Base-by-base conservation (phyloP, 2,888 invertebrate species). In the Tupiocoris notatus region DNA sequence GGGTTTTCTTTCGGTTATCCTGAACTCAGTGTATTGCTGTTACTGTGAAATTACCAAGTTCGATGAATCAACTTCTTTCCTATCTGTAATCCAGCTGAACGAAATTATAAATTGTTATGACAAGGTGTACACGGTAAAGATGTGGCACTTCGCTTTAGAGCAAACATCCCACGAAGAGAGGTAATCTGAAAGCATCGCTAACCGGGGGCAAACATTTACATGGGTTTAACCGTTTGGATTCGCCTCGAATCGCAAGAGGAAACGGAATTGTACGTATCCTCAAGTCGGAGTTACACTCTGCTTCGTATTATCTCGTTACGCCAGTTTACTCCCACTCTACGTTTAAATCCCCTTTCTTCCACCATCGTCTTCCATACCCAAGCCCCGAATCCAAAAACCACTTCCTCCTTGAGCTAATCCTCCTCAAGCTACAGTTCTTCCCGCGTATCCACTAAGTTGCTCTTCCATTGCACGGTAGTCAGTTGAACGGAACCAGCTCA, bases 141-240 rank as follows among this genome's bases (percentile, higher is more conserved):
- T 39, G 39, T 3, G 3, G 39, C 39, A 39, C 39, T 39, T 12
- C 12, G 39, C 39, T 39, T 12, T 12, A 39, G 6, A 39, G 39
- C 39, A 7, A 7, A 39, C 39, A 39, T 39, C 39, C n/a, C n/a
- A n/a, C n/a, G n/a, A 12, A 59, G 9, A 58, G 59, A 57, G 59
- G 58, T 70, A 70, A 70, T 70, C 70, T 59, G 25, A 39, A 39
- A 25, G 59, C 54, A 2, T 23, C 70, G 18, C 59, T 18, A 67
- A 70, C 70, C 70, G 59, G 70, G 20, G 70, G 70, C 70, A 70
- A 70, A 70, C 70, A 70, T 70, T 70, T 70, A 70, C 70, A 70
- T 70, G 70, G 59, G 70, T 70, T 70, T 59, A 70, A 70, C 70
- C 59, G 59, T 18, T n/a, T 20, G 59, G 3, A 59, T n/a, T n/a